phyloP scores from a whole-genome alignment of 2,888 invertebrate genomes.

The Hirtodrosophila duncani region DNA sequence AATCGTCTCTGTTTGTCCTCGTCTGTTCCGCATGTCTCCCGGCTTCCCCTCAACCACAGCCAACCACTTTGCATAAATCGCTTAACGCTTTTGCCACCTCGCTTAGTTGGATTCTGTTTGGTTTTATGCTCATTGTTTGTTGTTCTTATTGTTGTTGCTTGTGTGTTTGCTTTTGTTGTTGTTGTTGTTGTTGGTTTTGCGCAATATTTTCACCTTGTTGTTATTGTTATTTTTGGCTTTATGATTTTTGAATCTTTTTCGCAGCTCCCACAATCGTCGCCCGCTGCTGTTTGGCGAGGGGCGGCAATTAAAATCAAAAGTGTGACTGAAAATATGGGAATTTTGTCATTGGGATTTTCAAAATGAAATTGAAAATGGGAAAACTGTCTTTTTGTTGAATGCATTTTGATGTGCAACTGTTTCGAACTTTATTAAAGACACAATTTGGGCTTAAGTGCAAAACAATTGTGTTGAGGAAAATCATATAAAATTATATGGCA shows the following conservation, averaged over 20 bases:
- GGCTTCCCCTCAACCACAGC: slow-evolving; percentile 11
- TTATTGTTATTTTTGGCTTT: slow-evolving; percentile 30
- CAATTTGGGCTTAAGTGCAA: neutral
- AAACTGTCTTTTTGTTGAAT: slow-evolving; percentile 18
- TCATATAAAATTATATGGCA: neutral
- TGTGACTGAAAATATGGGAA: slow-evolving; percentile 22
- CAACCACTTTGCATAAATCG: slow-evolving; percentile 51
- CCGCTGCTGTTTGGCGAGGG: too few relatives aligned
- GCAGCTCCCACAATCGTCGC: neutral
- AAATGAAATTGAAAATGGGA: slow-evolving; percentile 5
- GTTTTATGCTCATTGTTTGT: slow-evolving; percentile 16
- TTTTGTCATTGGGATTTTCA: too few relatives aligned
- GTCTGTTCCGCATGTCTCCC: neutral
- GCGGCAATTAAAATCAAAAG: slow-evolving; percentile 27
- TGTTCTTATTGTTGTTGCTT: neutral
- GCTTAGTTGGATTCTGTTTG: slow-evolving; percentile 12
- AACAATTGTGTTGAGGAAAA: too few relatives aligned
- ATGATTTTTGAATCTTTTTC: slow-evolving; percentile 20
- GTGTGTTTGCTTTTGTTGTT: slow-evolving; percentile 1
- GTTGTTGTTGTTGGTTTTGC: slow-evolving; percentile 24
- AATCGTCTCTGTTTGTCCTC: slow-evolving; percentile 24
- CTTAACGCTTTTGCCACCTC: slow-evolving; percentile 28
- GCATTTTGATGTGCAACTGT: slow-evolving; percentile 22
- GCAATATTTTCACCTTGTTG: slow-evolving; percentile 42
- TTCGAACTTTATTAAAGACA: slow-evolving; percentile 1